Percentiles rank a stretch among this genome's conserved stretches.
Conservation (phyloP, 2,113 vertebrate species). For the Eretmochelys imbricata region DNA sequence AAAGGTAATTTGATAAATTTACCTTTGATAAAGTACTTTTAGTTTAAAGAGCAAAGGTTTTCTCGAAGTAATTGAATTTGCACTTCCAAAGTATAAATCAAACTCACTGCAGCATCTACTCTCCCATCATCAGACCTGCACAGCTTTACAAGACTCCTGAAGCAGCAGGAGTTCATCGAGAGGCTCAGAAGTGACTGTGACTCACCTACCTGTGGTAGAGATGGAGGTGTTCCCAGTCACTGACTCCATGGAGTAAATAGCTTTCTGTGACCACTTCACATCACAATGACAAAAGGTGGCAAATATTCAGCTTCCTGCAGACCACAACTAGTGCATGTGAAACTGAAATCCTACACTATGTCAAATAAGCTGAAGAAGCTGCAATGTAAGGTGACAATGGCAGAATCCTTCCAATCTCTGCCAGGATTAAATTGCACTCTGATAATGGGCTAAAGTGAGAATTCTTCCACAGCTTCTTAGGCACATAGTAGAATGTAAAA, state of each 20-base stretch:
- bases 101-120: not conserved
- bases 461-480: not conserved
- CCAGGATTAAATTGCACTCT: not conserved
- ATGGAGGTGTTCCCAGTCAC: not conserved
- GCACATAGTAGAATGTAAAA: not conserved
- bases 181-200: not conserved
- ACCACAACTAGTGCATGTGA: not conserved
- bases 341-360: not conserved
- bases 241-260: not conserved
- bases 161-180: not conserved
- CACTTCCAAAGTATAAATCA: not conserved
- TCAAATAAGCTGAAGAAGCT: not conserved
- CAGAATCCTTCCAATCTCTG: not conserved
- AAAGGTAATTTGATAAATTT: not conserved
- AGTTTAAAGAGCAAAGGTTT: not conserved
- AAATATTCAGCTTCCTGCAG: not conserved
- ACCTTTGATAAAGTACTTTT: not conserved
- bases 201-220: not conserved
- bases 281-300: not conserved
- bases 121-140: not conserved
- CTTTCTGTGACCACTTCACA: not conserved
- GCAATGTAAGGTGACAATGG: not conserved
- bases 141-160: not conserved
- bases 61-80: not conserved
- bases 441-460: not conserved